These are phyloP conservation scores for Drosophila rufa DNA, from an alignment of 1,140 invertebrate species.

Conservation along the genomic window DNA sequence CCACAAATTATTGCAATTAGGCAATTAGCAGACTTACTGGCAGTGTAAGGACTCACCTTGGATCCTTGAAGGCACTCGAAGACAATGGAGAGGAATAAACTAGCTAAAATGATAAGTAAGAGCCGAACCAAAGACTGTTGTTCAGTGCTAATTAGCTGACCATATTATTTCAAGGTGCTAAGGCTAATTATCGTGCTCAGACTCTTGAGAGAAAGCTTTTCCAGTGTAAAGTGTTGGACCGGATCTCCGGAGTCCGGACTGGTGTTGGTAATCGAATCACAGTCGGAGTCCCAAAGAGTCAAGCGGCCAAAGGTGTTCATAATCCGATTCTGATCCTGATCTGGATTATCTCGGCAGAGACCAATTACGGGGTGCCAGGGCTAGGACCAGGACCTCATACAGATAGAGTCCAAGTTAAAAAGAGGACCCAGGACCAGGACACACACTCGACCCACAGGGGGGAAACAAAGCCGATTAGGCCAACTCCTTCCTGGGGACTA, in stretches of 20 bases:
- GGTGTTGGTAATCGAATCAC: conserved; percentile 14
- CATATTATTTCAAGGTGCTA: neutral
- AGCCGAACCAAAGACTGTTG: neutral
- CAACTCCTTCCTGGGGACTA: conserved; percentile 5
- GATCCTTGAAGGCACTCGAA: neutral
- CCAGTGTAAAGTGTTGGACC: conserved; percentile 1
- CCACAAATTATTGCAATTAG: neutral
- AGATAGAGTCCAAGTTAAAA: neutral
- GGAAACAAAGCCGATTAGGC: conserved; percentile 43
- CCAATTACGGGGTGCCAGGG: conserved; percentile 18
- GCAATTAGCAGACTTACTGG: too few species aligned
- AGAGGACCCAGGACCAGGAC: neutral
- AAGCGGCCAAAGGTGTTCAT: conserved; percentile 41
- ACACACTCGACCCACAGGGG: neutral
- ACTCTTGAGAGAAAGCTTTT: neutral
- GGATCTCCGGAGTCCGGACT: neutral
- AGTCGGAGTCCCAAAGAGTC: conserved; percentile 1
- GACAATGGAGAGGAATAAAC: neutral
- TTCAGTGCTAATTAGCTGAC: conserved; percentile 1
- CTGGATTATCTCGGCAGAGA: conserved; percentile 33
- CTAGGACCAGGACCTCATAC: neutral
- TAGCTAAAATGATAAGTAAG: conserved; percentile 1
- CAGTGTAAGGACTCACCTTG: neutral
- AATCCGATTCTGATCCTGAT: conserved; percentile 38
- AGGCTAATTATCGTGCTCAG: neutral